phyloP scores from a whole-genome alignment of 2,888 invertebrate genomes.

The Plebejus argus region DNA sequence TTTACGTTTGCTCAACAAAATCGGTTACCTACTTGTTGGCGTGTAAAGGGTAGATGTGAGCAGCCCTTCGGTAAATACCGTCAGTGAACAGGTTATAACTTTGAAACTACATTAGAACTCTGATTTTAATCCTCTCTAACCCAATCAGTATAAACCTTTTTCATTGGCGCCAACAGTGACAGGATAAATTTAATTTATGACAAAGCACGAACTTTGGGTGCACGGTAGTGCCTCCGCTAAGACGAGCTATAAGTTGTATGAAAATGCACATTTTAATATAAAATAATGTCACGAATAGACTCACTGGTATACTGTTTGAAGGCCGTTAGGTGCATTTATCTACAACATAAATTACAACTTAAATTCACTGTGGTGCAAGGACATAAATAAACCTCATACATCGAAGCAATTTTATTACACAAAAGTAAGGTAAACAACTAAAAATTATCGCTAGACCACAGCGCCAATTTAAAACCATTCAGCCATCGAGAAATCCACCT shows the following conservation, averaged over 20 bases:
- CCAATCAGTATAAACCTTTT: not conserved
- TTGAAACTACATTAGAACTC: slow-evolving; percentile 19
- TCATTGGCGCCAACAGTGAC: not conserved
- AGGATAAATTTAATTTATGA: not conserved
- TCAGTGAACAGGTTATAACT: not conserved
- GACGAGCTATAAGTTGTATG: not conserved
- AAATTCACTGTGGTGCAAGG: not conserved
- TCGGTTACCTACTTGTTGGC: slow-evolving; percentile 12
- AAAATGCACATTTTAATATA: not conserved
- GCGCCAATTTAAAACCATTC: slow-evolving; percentile 36
- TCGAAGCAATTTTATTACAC: slow-evolving; percentile 47
- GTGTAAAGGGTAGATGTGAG: slow-evolving; percentile 22
- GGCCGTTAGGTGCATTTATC: slow-evolving; percentile 1
- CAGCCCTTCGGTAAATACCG: slow-evolving; percentile 11
- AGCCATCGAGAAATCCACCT: slow-evolving; percentile 40
- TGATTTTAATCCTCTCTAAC: slow-evolving; percentile 14
- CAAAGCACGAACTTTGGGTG: not conserved
- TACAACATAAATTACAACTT: not conserved
- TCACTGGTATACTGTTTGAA: not conserved
- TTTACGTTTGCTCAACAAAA: slow-evolving; percentile 15
- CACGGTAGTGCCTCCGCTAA: too few species aligned
- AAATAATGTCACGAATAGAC: not conserved
- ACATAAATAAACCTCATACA: slow-evolving; percentile 36
- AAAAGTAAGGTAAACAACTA: slow-evolving; percentile 48
- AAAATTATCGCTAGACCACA: slow-evolving; percentile 46